Conservation (phyloP, 2,797 vertebrate genomes). For the Lemur catta region DNA sequence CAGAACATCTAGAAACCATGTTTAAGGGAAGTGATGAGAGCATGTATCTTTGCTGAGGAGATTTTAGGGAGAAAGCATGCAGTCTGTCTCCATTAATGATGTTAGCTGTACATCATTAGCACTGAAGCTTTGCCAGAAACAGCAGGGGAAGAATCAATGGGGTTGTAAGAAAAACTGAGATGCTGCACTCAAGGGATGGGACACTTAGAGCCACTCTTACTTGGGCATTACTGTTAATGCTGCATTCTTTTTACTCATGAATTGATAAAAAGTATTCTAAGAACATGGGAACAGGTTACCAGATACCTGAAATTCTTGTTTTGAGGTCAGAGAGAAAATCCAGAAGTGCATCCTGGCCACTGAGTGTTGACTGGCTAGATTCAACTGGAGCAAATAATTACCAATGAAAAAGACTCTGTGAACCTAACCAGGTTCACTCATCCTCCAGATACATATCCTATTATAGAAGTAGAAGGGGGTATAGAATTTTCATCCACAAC, state of each 20-base stretch:
- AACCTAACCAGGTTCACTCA: neutral
- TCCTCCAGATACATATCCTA: neutral
- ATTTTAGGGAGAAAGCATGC: neutral
- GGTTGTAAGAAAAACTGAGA: neutral
- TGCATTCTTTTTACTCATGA: neutral
- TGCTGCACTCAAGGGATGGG: neutral
- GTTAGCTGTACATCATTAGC: neutral
- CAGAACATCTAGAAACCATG: neutral
- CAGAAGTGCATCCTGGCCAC: neutral
- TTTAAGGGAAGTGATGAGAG: neutral
- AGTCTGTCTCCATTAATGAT: neutral
- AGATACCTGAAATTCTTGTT: neutral
- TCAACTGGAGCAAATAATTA: neutral
- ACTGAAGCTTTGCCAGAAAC: neutral
- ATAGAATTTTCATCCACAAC: neutral
- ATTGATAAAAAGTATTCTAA: neutral
- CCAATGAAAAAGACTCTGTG: neutral
- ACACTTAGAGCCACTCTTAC: neutral
- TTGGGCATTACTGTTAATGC: neutral
- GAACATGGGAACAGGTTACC: neutral
- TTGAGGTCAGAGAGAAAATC: neutral
- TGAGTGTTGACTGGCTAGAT: neutral
- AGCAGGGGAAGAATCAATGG: neutral
- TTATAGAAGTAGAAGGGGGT: neutral
- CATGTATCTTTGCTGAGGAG: neutral